A percentile compares a stretch with the other conserved stretches of the same genome.
These are phyloP conservation scores for Synaphobranchus kaupii DNA, from an alignment of 2,797 vertebrate genomes.

Conservation along the genomic window DNA sequence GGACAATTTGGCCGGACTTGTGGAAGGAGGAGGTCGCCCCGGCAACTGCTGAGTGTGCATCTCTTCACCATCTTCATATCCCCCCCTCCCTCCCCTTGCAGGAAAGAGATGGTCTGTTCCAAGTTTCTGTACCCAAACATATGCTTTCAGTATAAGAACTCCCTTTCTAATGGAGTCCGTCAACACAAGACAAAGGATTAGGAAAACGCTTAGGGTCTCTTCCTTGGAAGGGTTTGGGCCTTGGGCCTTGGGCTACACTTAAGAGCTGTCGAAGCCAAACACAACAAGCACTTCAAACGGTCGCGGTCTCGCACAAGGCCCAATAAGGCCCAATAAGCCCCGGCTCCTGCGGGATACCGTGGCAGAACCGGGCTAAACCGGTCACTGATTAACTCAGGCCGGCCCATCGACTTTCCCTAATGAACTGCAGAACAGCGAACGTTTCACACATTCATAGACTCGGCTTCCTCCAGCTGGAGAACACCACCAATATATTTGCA, in stretches of 20 bases:
- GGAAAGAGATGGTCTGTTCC: constrained; percentile 9
- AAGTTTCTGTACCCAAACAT: constrained; percentile 28
- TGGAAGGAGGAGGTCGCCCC: not conserved
- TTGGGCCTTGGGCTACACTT: constrained; percentile 6
- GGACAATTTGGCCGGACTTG: not conserved
- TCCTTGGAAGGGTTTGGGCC: constrained; percentile 12
- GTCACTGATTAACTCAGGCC: not conserved
- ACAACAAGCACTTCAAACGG: constrained; percentile 31
- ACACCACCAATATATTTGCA: too few species aligned
- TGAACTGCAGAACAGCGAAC: not conserved
- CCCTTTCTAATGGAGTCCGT: constrained; percentile 20
- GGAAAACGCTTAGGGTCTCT: constrained; percentile 12
- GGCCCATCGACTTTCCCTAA: not conserved
- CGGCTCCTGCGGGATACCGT: not conserved
- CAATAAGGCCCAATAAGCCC: not conserved
- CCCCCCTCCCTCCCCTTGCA: not conserved
- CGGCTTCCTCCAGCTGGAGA: too few species aligned
- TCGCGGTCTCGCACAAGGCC: not conserved
- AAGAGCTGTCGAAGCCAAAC: constrained; percentile 21
- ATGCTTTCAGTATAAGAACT: constrained; percentile 29
- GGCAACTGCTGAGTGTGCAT: not conserved
- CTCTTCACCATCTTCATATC: not conserved
- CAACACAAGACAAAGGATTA: constrained; percentile 27
- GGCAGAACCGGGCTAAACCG: not conserved
- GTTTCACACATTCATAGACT: not conserved